Percentiles rank a stretch among this genome's conserved stretches.
phyloP scores from a whole-genome alignment of 2,113 vertebrate species.

The Lasiurus borealis region DNA sequence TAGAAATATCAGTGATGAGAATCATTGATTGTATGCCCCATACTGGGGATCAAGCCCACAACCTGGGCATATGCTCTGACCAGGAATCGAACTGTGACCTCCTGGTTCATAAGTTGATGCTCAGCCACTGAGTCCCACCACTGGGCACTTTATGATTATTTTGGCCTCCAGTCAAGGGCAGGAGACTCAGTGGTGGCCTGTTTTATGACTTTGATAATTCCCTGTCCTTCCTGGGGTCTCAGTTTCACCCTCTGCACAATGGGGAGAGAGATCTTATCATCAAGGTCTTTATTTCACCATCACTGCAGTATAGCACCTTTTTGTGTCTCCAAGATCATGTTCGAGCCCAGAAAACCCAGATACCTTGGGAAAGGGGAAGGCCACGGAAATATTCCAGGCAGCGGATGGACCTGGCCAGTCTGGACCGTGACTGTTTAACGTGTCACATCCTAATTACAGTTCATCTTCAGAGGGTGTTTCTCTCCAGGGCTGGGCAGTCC shows the following conservation, averaged over 20 bases:
- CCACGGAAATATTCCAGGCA: neutral
- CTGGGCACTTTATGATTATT: neutral
- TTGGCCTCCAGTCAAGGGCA: neutral
- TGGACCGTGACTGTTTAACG: conserved; percentile 77
- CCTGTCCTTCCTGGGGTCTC: neutral
- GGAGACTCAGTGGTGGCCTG: fast-evolving
- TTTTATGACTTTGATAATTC: neutral
- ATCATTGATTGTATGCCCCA: too few species aligned
- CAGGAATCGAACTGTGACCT: neutral
- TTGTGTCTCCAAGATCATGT: neutral
- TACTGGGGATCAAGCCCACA: too few species aligned
- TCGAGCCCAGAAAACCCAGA: neutral
- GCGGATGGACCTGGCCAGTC: conserved; percentile 46
- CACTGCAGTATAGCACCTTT: neutral
- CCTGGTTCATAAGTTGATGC: neutral
- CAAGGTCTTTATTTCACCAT: neutral
- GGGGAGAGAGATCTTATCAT: neutral
- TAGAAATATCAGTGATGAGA: too few species aligned
- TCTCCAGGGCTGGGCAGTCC: neutral
- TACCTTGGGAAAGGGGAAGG: neutral
- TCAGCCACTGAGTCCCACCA: neutral
- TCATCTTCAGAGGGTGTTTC: neutral
- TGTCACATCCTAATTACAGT: conserved; percentile 69
- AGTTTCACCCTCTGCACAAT: neutral
- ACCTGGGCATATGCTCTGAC: neutral